Evolutionary conservation across 2,113 vertebrate genomes (phyloP).

Genomic region (Callaeas wilsoni): DNA sequence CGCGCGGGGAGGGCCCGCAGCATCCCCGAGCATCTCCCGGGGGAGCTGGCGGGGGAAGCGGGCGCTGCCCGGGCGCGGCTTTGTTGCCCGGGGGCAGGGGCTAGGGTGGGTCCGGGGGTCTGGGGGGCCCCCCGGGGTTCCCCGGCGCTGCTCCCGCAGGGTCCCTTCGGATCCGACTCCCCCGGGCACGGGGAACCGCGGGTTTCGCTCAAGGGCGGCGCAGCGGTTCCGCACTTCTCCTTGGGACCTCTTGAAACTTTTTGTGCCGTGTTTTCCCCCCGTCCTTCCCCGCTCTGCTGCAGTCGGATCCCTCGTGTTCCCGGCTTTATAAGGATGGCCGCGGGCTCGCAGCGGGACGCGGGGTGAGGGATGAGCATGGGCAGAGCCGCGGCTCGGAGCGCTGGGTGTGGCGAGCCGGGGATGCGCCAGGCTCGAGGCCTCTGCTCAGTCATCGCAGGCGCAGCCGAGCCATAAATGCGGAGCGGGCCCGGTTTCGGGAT

Average conservation of each 20-base stretch:
- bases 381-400: not conserved
- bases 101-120: not conserved
- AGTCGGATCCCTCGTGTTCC: not conserved
- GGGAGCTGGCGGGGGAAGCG: not conserved
- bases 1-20: not conserved
- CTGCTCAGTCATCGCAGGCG: not conserved
- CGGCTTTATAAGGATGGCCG: conserved; percentile 32
- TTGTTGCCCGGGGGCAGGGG: not conserved
- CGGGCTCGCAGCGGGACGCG: not conserved
- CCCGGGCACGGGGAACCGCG: fast-evolving
- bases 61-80: not conserved
- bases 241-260: not conserved
- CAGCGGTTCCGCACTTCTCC: not conserved
- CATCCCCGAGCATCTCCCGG: not conserved
- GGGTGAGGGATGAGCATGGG: not conserved
- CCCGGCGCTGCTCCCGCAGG: not conserved
- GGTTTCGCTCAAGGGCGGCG: not conserved
- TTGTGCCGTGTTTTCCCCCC: not conserved
- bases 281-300: not conserved
- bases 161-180: fast-evolving
- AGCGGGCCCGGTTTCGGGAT: not conserved
- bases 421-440: conserved; percentile 54
- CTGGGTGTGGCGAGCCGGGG: conserved; percentile 65
- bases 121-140: not conserved
- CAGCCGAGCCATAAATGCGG: not conserved